Percentiles rank a stretch among this genome's conserved stretches.
phyloP scores from a whole-genome alignment of 2,113 vertebrate genomes.

The Datnioides undecimradiatus region DNA sequence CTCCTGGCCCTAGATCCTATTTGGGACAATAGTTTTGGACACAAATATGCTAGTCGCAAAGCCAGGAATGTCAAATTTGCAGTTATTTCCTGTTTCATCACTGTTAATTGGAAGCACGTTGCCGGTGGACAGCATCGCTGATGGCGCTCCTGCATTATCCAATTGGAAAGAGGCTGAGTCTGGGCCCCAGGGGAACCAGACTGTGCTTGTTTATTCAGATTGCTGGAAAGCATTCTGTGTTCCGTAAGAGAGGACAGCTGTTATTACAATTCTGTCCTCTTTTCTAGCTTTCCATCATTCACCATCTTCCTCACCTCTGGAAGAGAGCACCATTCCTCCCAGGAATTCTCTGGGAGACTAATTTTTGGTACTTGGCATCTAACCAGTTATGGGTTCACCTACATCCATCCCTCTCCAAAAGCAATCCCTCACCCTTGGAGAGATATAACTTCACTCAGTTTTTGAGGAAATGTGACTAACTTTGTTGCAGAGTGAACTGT shows the following conservation, averaged over 20 bases:
- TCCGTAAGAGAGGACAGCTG: constrained; percentile 85
- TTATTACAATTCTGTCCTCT: constrained; percentile 80
- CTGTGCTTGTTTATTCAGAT: constrained; percentile 84
- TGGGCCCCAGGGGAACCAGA: constrained; percentile 70
- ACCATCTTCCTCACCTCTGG: constrained; percentile 68
- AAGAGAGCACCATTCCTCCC: constrained; percentile 54
- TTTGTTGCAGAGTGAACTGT: constrained; percentile 32
- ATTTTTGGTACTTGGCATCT: constrained; percentile 46
- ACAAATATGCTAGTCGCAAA: constrained; percentile 45
- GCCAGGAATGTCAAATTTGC: constrained; percentile 79
- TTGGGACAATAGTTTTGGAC: constrained; percentile 42
- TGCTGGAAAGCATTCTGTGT: constrained; percentile 81
- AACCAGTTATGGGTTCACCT: constrained; percentile 35
- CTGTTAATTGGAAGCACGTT: constrained; percentile 86
- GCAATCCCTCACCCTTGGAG: constrained; percentile 19
- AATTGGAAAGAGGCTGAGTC: constrained; percentile 70
- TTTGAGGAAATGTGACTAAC: constrained; percentile 42
- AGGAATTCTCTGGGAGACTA: constrained; percentile 35
- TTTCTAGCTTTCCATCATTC: constrained; percentile 71
- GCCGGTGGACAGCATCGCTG: constrained; percentile 56
- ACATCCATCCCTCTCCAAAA: constrained; percentile 9
- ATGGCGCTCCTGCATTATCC: constrained; percentile 69
- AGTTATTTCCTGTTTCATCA: constrained; percentile 86
- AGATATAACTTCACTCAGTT: constrained; percentile 18
- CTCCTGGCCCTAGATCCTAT: constrained; percentile 31